Percentiles rank a stretch among this genome's conserved stretches.
phyloP scores from a whole-genome alignment of 2,797 vertebrate genomes.

The Acanthiza pusilla region DNA sequence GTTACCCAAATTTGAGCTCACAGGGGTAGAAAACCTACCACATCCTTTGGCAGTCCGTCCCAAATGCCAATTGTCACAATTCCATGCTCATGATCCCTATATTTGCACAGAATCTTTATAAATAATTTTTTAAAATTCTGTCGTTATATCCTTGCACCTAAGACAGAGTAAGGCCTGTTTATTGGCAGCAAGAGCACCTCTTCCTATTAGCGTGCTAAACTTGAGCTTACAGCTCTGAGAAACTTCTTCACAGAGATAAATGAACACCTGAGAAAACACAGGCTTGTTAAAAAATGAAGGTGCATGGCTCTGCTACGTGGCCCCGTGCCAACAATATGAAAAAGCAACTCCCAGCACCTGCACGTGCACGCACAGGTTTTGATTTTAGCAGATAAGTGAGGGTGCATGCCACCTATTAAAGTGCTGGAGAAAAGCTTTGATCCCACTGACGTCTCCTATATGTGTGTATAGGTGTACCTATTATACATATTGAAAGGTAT shows the following conservation, averaged over 20 bases:
- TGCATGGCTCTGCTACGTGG: slow-evolving; percentile 23
- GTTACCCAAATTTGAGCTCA: not conserved
- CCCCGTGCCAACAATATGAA: slow-evolving; percentile 31
- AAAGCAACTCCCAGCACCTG: slow-evolving; percentile 51
- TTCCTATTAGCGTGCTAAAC: not conserved
- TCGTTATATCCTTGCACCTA: not conserved
- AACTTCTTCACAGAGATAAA: slow-evolving; percentile 42
- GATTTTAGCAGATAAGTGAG: slow-evolving; percentile 44
- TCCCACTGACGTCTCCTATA: not conserved
- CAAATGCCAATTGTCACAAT: not conserved
- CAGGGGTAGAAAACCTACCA: not conserved
- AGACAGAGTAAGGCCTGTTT: not conserved
- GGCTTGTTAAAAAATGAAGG: slow-evolving; percentile 27
- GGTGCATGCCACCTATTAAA: slow-evolving; percentile 50
- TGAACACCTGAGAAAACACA: slow-evolving; percentile 61
- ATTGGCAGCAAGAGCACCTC: not conserved
- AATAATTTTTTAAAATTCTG: not conserved
- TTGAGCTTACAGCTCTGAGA: slow-evolving; percentile 17
- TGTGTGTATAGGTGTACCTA: not conserved
- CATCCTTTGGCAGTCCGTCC: not conserved
- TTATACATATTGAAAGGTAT: slow-evolving; percentile 16
- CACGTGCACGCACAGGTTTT: slow-evolving; percentile 19
- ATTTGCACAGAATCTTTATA: not conserved
- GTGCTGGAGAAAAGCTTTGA: slow-evolving; percentile 61
- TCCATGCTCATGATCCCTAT: not conserved